Evolutionary conservation across 2,797 vertebrate genomes (phyloP), one percentile per base, ranked within the genome.

Genomic region (Micromesistius poutassou): DNA sequence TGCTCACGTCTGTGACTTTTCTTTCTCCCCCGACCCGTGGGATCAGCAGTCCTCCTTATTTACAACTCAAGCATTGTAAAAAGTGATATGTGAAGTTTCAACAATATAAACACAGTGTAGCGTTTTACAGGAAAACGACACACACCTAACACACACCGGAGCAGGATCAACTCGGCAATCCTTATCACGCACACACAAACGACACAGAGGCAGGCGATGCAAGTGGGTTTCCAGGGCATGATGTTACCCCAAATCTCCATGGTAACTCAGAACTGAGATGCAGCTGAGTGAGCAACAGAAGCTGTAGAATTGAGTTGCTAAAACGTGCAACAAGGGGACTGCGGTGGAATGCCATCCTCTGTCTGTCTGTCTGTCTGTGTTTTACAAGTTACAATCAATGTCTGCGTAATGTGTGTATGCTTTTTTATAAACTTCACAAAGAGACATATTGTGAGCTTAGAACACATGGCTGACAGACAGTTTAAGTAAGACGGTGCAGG

Each of bases 221-320:
- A 89, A 89, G 85, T 42, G 76, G 76, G 85, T 87, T 82, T 86
- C 84, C 77, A 35, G 81, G 86, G 83, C 85, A 77, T 89, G 80
- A 87, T 78, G 81, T 86, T 84, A 87, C 55, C 76, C 42, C 22
- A 36, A 79, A 72, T 84, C 83, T 87, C 91, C 84, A 92, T 91
- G 90, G 89, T 84, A 86, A 90, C 90, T 77, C 74, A 79, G 89
- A 85, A 87, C 90, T 85, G 91, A 93, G 90, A 93, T 91, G 92
- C 91, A 93, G 89, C 86, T 87, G 87, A 89, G 87, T 79, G 87
- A 86, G 90, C 84, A 91, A 93, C 91, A 89, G 73, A 81, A 77
- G 82, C 74, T 83, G 62, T 78, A 31, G 72, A 72, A 82, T 79
- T 66, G 75, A 75, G 73, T 70, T 62, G 80, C 76, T 81, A 70